phyloP scores from a whole-genome alignment of 2,113 vertebrate species.

The Dipodomys merriami region DNA sequence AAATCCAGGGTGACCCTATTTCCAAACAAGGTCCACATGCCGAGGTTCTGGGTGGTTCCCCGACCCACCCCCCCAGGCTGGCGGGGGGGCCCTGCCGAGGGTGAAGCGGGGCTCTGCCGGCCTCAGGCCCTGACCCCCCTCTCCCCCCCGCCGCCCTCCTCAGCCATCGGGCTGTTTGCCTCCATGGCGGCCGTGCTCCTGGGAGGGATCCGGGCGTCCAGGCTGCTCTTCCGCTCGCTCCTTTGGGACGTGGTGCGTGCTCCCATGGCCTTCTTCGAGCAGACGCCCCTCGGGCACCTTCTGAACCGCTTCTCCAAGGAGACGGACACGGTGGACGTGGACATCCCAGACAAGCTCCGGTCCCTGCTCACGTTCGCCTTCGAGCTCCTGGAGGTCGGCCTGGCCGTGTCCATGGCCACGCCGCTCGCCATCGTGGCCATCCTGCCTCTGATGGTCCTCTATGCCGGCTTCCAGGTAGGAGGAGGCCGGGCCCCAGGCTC shows the following conservation, averaged over 20 bases:
- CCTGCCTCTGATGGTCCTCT: constrained; percentile 90
- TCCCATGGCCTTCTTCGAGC: constrained; percentile 93
- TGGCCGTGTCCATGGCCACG: constrained; percentile 92
- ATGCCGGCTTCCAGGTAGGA: constrained; percentile 92
- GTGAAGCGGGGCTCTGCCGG: neutral
- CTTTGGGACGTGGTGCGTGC: constrained; percentile 89
- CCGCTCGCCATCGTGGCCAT: constrained; percentile 89
- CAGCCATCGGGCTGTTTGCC: constrained; percentile 91
- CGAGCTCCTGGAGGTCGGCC: constrained; percentile 92
- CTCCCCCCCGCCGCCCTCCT: neutral
- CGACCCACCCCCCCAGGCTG: too few species aligned
- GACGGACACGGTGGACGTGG: constrained; percentile 92
- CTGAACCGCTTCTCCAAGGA: constrained; percentile 95
- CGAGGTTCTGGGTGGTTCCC: neutral
- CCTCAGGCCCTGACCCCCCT: neutral
- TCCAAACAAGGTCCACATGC: neutral
- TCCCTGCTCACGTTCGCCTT: constrained; percentile 93
- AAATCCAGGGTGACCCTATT: neutral
- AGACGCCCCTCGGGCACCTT: constrained; percentile 91
- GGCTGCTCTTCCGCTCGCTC: constrained; percentile 90
- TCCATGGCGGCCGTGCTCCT: constrained; percentile 91
- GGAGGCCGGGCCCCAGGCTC: neutral
- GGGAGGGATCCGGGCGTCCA: constrained; percentile 90
- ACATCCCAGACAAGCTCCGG: constrained; percentile 94
- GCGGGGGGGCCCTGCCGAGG: too few species aligned